These are phyloP conservation scores for Danio albolineatus DNA, from an alignment of 2,797 vertebrate species.

Conservation along the genomic window DNA sequence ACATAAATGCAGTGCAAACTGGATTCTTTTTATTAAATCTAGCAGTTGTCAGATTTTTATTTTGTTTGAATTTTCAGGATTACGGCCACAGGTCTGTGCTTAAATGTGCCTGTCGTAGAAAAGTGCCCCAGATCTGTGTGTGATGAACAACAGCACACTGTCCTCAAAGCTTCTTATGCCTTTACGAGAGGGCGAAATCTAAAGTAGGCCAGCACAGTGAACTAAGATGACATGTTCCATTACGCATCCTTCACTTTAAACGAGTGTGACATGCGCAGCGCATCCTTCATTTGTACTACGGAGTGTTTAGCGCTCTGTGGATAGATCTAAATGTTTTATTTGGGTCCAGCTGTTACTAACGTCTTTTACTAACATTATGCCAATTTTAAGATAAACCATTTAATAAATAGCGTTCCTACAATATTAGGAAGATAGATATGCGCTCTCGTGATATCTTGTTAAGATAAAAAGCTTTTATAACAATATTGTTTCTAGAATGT, in stretches of 20 bases:
- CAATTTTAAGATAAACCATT: too few relatives aligned
- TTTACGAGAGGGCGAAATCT: slow-evolving; percentile 52
- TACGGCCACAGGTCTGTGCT: slow-evolving; percentile 31
- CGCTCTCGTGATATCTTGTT: too few relatives aligned
- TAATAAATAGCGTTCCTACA: too few relatives aligned
- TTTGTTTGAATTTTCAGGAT: slow-evolving; percentile 8
- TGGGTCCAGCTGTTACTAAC: not conserved
- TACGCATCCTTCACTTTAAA: slow-evolving; percentile 34
- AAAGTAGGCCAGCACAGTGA: slow-evolving; percentile 57
- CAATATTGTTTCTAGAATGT: too few relatives aligned
- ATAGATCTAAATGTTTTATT: not conserved
- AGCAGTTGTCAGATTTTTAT: not conserved
- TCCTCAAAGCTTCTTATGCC: slow-evolving; percentile 62
- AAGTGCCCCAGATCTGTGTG: slow-evolving; percentile 55
- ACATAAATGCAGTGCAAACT: not conserved
- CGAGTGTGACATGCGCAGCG: slow-evolving; percentile 26
- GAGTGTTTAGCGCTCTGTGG: not conserved
- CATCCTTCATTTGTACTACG: not conserved
- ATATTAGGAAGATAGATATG: too few relatives aligned
- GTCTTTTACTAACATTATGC: too few relatives aligned
- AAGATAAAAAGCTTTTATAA: too few relatives aligned
- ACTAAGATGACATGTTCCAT: slow-evolving; percentile 42
- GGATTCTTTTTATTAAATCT: not conserved
- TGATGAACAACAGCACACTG: slow-evolving; percentile 52
- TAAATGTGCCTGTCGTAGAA: slow-evolving; percentile 30